phyloP scores from a whole-genome alignment of 2,797 vertebrate species.

The Taenioides sp. region DNA sequence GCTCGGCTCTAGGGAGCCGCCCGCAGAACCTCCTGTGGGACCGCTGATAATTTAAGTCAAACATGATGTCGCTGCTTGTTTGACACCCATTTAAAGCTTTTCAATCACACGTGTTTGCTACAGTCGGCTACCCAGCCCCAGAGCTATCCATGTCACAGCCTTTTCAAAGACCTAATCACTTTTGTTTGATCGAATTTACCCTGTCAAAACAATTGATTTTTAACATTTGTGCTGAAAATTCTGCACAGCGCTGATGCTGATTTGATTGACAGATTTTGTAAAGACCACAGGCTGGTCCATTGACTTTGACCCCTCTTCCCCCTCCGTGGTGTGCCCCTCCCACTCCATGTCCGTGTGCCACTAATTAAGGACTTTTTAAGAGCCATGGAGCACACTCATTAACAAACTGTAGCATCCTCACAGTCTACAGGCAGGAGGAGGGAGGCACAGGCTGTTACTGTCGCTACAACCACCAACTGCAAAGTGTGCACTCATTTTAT shows the following conservation, averaged over 20 bases:
- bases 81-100: slow-evolving; percentile 76
- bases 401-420: slow-evolving; percentile 73
- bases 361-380: slow-evolving; percentile 78
- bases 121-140: slow-evolving; percentile 59
- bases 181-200: slow-evolving; percentile 60
- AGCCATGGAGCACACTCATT: slow-evolving; percentile 71
- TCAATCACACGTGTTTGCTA: slow-evolving; percentile 73
- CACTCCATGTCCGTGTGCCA: slow-evolving; percentile 65
- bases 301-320: slow-evolving; percentile 14
- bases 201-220: slow-evolving; percentile 63
- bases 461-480: slow-evolving; percentile 9
- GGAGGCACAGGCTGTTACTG: slow-evolving; percentile 32
- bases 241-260: slow-evolving; percentile 19
- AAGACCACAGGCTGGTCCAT: slow-evolving; percentile 30
- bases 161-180: slow-evolving; percentile 64
- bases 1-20: slow-evolving; percentile 60
- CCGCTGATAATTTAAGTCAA: slow-evolving; percentile 77
- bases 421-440: slow-evolving; percentile 50
- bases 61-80: slow-evolving; percentile 75
- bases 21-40: slow-evolving; percentile 64
- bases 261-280: slow-evolving; percentile 18
- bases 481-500: neutral
- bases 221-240: slow-evolving; percentile 37
- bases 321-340: slow-evolving; percentile 24
- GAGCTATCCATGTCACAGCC: slow-evolving; percentile 51